Base-by-base conservation (phyloP, 2,113 vertebrate species). In the Percina caprodes region DNA sequence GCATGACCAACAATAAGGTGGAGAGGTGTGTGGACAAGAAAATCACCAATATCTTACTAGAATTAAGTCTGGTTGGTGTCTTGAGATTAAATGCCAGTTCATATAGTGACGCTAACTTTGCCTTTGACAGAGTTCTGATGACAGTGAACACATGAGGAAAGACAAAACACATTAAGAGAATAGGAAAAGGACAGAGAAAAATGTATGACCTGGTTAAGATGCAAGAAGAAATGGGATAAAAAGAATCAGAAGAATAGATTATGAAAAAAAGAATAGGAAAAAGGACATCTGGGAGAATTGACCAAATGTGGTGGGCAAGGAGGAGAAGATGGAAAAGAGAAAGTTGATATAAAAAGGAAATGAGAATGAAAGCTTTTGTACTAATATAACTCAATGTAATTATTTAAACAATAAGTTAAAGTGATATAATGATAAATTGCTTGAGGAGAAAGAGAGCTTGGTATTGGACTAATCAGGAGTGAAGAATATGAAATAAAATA, bases 401-500 rank as follows among this genome's bases (percentile, higher is more conserved):
- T 74, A 68, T 72, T 9, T 80, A 48, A 80, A 77, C n/a, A 74
- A 69, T 63, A 77, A 75, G 61, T 60, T 33, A 23, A 85, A 70
- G 69, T 72, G 77, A 89, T 73, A n/a, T 79, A 81, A 65, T 35
- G 62, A 83, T 68, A 84, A 80, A 89, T 73, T 67, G 33, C 42
- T 69, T 18, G 16, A 72, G 67, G 59, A 79, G 45, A 46, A 68
- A 65, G 42, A 15, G 39, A 66, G 62, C 35, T 24, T 13, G 16
- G 24, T 46, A 76, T 81, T 55, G 16, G 73, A 83, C 69, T 49
- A 70, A 79, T 80, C 77, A 88, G 83, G 86, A 85, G 89, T 49
- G 60, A 72, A 70, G 73, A 66, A 77, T 77, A 70, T 75, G 51
- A 78, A 83, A 88, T 66, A 80, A 86, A 90, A 89, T 58, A 79